Percentiles rank a stretch among this genome's conserved stretches.
These are phyloP conservation scores for Microvelia longipes DNA, from an alignment of 1,140 invertebrate genomes.

Conservation along the genomic window DNA sequence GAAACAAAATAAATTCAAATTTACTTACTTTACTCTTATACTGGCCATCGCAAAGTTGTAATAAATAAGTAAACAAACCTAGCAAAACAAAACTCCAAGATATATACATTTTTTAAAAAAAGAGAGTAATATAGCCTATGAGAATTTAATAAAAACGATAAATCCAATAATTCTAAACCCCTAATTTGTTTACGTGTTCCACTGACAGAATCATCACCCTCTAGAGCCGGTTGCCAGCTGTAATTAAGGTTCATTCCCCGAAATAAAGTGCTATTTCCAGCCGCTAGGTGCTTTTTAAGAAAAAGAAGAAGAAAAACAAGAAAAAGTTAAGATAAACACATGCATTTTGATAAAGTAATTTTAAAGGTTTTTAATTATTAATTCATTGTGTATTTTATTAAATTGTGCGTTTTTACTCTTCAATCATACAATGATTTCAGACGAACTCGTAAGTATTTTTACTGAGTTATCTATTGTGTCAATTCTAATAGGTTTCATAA, in stretches of 20 bases:
- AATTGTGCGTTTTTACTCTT: too few species aligned
- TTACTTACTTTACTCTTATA: conserved; percentile 8
- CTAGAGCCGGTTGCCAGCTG: not conserved
- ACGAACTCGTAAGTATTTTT: not conserved
- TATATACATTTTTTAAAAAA: conserved; percentile 10
- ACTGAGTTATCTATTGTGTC: too few species aligned
- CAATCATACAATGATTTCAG: not conserved
- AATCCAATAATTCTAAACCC: not conserved
- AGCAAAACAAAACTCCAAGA: conserved; percentile 14
- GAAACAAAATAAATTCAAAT: too few species aligned
- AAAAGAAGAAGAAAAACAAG: too few species aligned
- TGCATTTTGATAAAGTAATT: too few species aligned
- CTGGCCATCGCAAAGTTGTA: conserved; percentile 11
- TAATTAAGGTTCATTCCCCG: too few species aligned
- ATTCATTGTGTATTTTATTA: too few species aligned
- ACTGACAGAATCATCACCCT: not conserved
- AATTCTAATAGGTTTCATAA: too few species aligned
- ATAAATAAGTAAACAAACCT: conserved; percentile 12
- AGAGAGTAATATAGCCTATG: not conserved
- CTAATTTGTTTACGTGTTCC: not conserved
- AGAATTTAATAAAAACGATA: not conserved
- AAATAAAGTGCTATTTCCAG: too few species aligned
- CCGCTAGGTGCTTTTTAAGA: too few species aligned
- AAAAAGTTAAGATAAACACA: too few species aligned
- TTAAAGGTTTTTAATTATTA: too few species aligned